Base-by-base conservation (phyloP, 2,797 vertebrate genomes). In the Gymnodraco acuticeps region DNA sequence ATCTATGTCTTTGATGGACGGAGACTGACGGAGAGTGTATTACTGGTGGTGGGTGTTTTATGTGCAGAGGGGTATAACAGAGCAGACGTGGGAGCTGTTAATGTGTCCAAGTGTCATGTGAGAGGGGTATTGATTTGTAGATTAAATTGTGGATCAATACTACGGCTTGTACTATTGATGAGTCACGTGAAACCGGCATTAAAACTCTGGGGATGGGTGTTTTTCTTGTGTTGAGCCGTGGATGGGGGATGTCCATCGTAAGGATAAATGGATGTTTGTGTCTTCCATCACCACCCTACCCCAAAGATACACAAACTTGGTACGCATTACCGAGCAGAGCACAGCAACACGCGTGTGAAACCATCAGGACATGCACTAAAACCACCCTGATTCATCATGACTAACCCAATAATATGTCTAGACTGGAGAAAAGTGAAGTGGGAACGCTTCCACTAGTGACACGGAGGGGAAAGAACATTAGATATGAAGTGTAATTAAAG, bases 101-200 rank as follows among this genome's bases (percentile, higher is more conserved):
- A 81, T 47, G 61, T 67, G 70, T 72, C 64, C 46, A 2, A 68
- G 33, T 3, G 46, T 75, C 75, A 77, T 27, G 46, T 67, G 59
- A 70, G 59, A 64, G 45, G 48, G 5, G 0, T 66, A 82, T 83
- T 74, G 83, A 83, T 78, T 80, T 52, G 15, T 16, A 72, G 74
- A 77, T 89, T 65, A 58, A 73, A 64, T 27, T 53, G 6, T 1
- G 45, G 60, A 84, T 87, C 84, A 56, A 89, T 89, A 69, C 43
- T 51, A 8, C 3, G 19, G 70, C 61, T 61, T 56, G 17, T 71
- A 31, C 20, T 78, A 67, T 75, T 60, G 73, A 85, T 0, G 73
- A 82, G 73, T 80, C 78, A 54, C 45, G 70, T 31, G 46, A 70
- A 77, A 64, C 41, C 46, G 31, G 66, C 33, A 53, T 62, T 53